phyloP scores from a whole-genome alignment of 1,140 invertebrate genomes.

The Littorina saxatilis region DNA sequence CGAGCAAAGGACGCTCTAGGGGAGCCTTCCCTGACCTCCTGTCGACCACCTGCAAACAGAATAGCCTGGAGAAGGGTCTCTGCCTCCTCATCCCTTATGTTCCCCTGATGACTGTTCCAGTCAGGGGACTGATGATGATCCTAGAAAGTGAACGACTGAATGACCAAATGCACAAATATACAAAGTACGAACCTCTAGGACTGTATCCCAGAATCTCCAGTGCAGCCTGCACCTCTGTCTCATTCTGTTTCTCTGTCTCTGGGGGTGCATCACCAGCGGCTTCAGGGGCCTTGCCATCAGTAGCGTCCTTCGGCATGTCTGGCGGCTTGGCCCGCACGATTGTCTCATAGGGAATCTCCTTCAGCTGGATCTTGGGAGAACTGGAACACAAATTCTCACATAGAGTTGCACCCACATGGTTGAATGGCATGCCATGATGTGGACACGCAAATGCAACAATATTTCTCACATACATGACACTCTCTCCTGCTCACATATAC shows the following conservation, averaged over 20 bases:
- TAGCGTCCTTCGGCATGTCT: not conserved
- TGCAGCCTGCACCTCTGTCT: conserved; percentile 17
- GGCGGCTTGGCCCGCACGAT: conserved; percentile 31
- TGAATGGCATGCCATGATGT: no score
- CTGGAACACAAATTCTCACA: no score
- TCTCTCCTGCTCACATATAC: not conserved
- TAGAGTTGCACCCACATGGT: no score
- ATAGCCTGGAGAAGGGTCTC: no score
- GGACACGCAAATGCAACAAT: conserved; percentile 38
- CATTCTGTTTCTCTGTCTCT: conserved; percentile 28
- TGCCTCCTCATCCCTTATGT: no score
- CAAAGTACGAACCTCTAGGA: conserved; percentile 10
- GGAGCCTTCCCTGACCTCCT: no score
- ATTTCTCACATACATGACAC: not conserved
- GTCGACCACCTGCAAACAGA: no score
- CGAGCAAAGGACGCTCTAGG: no score
- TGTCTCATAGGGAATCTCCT: conserved; percentile 36
- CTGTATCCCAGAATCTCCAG: conserved; percentile 29
- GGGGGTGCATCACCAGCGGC: not conserved
- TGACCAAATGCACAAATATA: no score
- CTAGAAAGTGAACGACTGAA: no score
- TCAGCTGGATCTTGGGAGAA: conserved; percentile 41
- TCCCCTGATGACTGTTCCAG: no score
- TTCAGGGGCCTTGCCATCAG: not conserved
- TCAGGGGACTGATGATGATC: no score